phyloP scores from a whole-genome alignment of 2,113 vertebrate species.

The Isichthys henryi region DNA sequence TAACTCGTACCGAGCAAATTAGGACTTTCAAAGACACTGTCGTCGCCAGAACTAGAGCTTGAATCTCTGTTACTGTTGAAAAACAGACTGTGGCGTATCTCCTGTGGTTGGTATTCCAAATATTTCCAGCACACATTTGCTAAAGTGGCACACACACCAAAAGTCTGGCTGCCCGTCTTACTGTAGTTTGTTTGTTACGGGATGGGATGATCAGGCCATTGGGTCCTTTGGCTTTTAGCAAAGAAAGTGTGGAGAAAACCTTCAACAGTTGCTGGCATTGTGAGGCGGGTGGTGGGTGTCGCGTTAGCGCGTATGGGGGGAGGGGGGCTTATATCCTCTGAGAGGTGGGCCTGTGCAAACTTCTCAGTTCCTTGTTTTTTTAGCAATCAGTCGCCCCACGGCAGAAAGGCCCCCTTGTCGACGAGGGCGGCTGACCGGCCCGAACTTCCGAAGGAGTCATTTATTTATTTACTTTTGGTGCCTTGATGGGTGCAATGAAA shows the following conservation, averaged over 20 bases:
- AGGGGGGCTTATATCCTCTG: not conserved
- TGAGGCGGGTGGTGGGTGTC: not conserved
- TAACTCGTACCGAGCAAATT: not conserved
- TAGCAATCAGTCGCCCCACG: slow-evolving; percentile 12
- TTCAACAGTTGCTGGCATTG: not conserved
- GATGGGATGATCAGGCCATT: not conserved
- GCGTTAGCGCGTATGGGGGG: not conserved
- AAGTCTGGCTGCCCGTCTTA: not conserved
- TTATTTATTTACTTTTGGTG: not conserved
- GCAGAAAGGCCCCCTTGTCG: slow-evolving; percentile 26
- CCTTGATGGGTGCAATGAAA: slow-evolving; percentile 17
- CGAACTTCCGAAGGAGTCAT: slow-evolving; percentile 16
- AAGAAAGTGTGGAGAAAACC: not conserved
- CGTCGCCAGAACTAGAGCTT: not conserved
- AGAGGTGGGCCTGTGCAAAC: not conserved
- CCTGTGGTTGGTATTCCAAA: not conserved
- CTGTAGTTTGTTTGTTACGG: not conserved
- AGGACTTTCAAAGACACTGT: not conserved
- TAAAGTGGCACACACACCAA: not conserved
- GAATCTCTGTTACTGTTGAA: not conserved
- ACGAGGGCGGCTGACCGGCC: not conserved
- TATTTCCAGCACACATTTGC: not conserved
- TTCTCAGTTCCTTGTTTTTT: slow-evolving; percentile 28
- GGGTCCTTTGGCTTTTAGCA: not conserved
- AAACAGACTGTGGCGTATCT: not conserved